phyloP scores from a whole-genome alignment of 2,888 invertebrate genomes.

The Eristalis intricaria region DNA sequence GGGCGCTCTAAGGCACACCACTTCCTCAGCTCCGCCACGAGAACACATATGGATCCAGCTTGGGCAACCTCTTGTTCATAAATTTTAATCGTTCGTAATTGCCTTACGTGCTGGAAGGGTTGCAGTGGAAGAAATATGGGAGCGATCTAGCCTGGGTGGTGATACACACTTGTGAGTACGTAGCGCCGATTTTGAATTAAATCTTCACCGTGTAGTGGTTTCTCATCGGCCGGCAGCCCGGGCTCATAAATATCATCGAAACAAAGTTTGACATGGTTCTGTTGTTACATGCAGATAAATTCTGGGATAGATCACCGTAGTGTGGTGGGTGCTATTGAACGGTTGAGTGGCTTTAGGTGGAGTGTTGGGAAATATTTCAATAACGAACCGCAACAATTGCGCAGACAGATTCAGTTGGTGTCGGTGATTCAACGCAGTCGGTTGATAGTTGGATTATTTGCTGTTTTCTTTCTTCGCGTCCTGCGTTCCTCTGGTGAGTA shows the following conservation, averaged over 20 bases:
- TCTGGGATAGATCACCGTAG: conserved; percentile 55
- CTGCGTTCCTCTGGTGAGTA: background rate
- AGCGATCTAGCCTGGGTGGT: conserved; percentile 47
- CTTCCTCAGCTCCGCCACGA: conserved; percentile 31
- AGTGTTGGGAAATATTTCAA: conserved; percentile 28
- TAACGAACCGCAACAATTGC: conserved; percentile 32
- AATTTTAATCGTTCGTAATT: conserved; percentile 63
- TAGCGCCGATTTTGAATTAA: conserved; percentile 40
- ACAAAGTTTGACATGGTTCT: conserved; percentile 63
- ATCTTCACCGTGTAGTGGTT: conserved; percentile 31
- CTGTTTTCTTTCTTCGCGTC: background rate
- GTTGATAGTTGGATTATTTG: background rate
- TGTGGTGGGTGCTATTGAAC: conserved; percentile 48
- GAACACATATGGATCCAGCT: conserved; percentile 14
- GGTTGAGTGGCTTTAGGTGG: conserved; percentile 65
- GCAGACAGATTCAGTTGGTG: conserved; percentile 48
- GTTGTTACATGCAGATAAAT: conserved; percentile 62
- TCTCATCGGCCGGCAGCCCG: conserved; percentile 17
- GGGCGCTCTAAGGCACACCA: conserved; percentile 32
- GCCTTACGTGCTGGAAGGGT: background rate
- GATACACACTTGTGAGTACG: conserved; percentile 42
- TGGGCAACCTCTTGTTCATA: conserved; percentile 62
- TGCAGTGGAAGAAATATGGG: background rate
- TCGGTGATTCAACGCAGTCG: conserved; percentile 47
- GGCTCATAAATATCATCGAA: conserved; percentile 64